Evolutionary conservation across 2,888 invertebrate genomes (phyloP), one percentile per base, ranked within the genome.

Genomic region (Erannis defoliaria): DNA sequence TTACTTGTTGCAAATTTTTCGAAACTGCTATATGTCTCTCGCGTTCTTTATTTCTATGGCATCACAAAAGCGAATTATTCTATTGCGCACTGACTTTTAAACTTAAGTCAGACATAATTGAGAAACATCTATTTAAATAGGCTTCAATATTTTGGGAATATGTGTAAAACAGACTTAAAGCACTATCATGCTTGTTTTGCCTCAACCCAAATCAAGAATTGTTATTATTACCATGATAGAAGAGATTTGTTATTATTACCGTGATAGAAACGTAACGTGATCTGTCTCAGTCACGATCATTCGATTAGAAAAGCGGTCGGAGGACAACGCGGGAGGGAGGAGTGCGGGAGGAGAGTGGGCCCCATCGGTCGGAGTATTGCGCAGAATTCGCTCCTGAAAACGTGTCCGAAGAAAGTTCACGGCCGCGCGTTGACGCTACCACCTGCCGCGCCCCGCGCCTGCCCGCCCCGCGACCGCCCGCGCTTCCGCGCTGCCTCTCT

Each of bases 381-480:
- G 91, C 90, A 90, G 90, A 82, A 88, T 79, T 87, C 80, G 85
- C 82, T 90, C 89, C 92, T 93, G 91, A 92, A 91, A 92, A 91
- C 90, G 90, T 91, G 92, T 86, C 89, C 90, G 86, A 90, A 91
- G 93, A 92, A 93, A 93, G 93, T 93, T 93, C 93, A 93, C 85
- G 93, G 93, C 85, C 93, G 93, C 93, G 84, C 93, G 87, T 93
- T 93, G 93, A 93, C 93, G 91, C 81, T 80, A 76, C 82, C 81
- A 81, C 85, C 86, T 80, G 82, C 84, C 84, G 76, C 80, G 78
- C 80, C 81, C 78, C 80, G 75, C 82, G 70, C 77, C 65, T 73
- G 37, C 72, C 51, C 53, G 18, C 60, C 65, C 40, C 40, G 5
- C 21, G 5, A 10, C 21, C 68, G 62, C 64, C 55, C 59, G 37